Conservation (phyloP, 1,140 invertebrate genomes). For the Drosophila simulans region DNA sequence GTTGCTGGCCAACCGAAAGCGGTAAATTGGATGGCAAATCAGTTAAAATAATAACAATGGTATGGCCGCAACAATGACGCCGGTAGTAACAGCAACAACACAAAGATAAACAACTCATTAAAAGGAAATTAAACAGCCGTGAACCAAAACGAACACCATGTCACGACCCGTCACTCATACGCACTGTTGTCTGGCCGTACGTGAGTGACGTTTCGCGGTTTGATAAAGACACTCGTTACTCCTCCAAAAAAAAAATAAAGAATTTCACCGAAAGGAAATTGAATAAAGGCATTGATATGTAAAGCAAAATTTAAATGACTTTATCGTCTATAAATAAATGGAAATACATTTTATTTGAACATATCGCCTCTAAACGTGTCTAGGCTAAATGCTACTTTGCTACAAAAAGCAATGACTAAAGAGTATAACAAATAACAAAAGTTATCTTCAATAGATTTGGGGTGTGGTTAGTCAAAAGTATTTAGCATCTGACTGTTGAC, state of each 20-base stretch:
- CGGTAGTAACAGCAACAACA: slow-evolving; percentile 31
- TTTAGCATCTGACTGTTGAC: slow-evolving; percentile 26
- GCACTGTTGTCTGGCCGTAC: slow-evolving; percentile 56
- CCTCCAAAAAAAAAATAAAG: slow-evolving; percentile 7
- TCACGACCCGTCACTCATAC: slow-evolving; percentile 73
- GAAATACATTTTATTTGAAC: slow-evolving; percentile 12
- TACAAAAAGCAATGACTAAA: slow-evolving; percentile 1
- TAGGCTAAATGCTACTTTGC: slow-evolving; percentile 21
- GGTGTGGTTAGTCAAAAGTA: slow-evolving; percentile 19
- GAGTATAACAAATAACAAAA: slow-evolving; percentile 11
- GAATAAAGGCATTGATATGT: slow-evolving; percentile 12
- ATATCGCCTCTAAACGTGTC: slow-evolving; percentile 39
- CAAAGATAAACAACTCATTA: slow-evolving; percentile 80
- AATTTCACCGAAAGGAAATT: slow-evolving; percentile 11
- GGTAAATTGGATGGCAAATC: slow-evolving; percentile 48
- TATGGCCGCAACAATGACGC: slow-evolving; percentile 38
- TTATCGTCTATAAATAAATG: slow-evolving; percentile 6
- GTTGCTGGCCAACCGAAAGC: slow-evolving; percentile 9
- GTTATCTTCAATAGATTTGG: slow-evolving; percentile 5
- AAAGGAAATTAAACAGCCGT: slow-evolving; percentile 76
- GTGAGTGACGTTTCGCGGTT: slow-evolving; percentile 57
- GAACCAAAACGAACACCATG: slow-evolving; percentile 57
- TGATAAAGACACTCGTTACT: slow-evolving; percentile 44
- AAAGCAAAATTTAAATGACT: neutral
- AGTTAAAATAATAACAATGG: slow-evolving; percentile 59